phyloP scores from a whole-genome alignment of 2,113 vertebrate species.

The Laticauda colubrina region DNA sequence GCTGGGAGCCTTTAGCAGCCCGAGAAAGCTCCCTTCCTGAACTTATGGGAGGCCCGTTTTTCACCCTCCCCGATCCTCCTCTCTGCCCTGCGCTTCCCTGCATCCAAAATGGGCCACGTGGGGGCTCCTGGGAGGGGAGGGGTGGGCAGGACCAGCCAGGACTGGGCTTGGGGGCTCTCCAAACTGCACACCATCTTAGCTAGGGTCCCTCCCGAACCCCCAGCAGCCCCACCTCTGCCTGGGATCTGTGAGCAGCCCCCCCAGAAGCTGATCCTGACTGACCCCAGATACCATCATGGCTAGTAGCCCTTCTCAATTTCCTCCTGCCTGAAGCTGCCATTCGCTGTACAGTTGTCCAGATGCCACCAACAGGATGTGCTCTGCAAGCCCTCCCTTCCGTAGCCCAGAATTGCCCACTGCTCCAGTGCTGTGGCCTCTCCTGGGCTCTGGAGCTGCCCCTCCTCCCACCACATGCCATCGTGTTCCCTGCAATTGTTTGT shows the following conservation, averaged over 20 bases:
- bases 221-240: neutral
- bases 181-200: too few relatives aligned
- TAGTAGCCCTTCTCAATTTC: neutral
- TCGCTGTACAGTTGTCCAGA: neutral
- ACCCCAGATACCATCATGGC: neutral
- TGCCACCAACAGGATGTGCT: neutral
- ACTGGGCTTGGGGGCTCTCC: too few relatives aligned
- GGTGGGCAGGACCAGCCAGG: too few relatives aligned
- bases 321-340: neutral
- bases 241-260: neutral
- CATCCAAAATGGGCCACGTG: too few relatives aligned
- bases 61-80: too few relatives aligned
- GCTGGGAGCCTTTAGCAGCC: too few relatives aligned
- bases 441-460: neutral
- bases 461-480: neutral
- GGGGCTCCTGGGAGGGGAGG: too few relatives aligned
- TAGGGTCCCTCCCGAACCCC: too few relatives aligned
- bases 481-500: neutral
- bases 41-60: too few relatives aligned
- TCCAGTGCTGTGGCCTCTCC: neutral
- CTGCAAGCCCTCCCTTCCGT: neutral
- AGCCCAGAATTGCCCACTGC: neutral
- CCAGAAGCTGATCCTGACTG: neutral
- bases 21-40: too few relatives aligned
- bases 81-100: too few relatives aligned